Base-by-base conservation (phyloP, 2,113 vertebrate species). In the Numenius arquata region DNA sequence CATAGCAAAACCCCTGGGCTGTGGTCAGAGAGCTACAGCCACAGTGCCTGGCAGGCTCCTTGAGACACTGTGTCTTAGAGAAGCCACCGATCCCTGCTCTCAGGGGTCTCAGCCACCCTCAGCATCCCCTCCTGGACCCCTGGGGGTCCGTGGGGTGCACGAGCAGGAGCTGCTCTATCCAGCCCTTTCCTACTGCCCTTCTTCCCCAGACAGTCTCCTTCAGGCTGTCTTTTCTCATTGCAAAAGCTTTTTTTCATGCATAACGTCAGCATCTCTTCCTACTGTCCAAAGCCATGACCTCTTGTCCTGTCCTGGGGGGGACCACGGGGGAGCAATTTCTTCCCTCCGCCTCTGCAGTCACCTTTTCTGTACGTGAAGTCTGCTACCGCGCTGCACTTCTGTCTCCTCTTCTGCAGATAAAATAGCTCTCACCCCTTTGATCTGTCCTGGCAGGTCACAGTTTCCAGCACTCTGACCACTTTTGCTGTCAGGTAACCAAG, bases 61-160 rank as follows among this genome's bases (percentile, higher is more conserved):
- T 0, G 3, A 74, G 73, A 22, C 26, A 5, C 11, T 3, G 34
- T 34, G 73, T 15, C 34, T 56, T 38, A 6, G 47, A 19, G 86
- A 62, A 65, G 25, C 41, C 66, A 45, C 52, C 1, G 1, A 6
- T 26, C 15, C 43, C 47, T 6, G 1, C 14, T 7, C 50, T 10
- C 26, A 3, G 15, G n/a, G 12, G 15, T 38, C 77, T 67, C 62
- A 17, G 23, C n/a, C 38, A 73, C 74, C 19, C 38, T 79, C 78
- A 71, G 41, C 59, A 21, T 45, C n/a, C 48, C 52, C 25, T 26
- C 58, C 6, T 8, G 26, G 41, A 14, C 21, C 3, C 2, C 73
- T 38, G 70, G 18, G 47, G 25, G 8, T 20, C 34, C 0, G 0
- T 5, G 26, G 40, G 23, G 2, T 13, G 32, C 53, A 5, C 0